Base-by-base conservation (phyloP, 2,888 invertebrate genomes). In the Balanococcus diminutus region DNA sequence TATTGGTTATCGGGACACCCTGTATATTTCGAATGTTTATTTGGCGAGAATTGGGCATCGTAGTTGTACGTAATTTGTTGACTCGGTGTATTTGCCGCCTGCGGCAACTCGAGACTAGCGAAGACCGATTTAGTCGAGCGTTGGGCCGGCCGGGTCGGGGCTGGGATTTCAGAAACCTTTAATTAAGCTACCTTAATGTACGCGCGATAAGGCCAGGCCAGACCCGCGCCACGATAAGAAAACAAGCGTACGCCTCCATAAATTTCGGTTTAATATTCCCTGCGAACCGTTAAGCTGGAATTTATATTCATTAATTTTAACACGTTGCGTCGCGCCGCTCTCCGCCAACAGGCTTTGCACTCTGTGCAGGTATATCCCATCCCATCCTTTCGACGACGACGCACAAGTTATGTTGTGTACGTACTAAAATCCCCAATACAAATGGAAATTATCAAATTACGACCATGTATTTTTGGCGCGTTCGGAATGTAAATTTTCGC, bases 361-460 rank as follows among this genome's bases (percentile, higher is more conserved):
- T n/a, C n/a, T n/a, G n/a, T n/a, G n/a, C n/a, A n/a, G n/a, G n/a
- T n/a, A n/a, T n/a, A n/a, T n/a, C n/a, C n/a, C n/a, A n/a, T n/a
- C n/a, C n/a, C n/a, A n/a, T n/a, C n/a, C n/a, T n/a, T n/a, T n/a
- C 19, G 42, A 16, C 22, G 56, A 56, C n/a, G n/a, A n/a, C n/a
- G n/a, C n/a, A n/a, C n/a, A n/a, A n/a, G n/a, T n/a, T n/a, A n/a
- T n/a, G n/a, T n/a, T 19, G 14, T 46, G 46, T 22, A 22, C n/a
- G 56, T 6, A 8, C 56, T 56, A 22, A 56, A 56, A 56, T 56
- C 56, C 46, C 46, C 56, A 22, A 56, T 56, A 56, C 56, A 56
- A 56, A 56, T 56, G 56, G 56, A 56, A 56, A 56, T 56, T 56
- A 56, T 56, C 56, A 56, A 56, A 56, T 56, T 56, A 56, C 56